Evolutionary conservation across 2,888 invertebrate genomes (phyloP).

Genomic region (Spicauda simplicius): DNA sequence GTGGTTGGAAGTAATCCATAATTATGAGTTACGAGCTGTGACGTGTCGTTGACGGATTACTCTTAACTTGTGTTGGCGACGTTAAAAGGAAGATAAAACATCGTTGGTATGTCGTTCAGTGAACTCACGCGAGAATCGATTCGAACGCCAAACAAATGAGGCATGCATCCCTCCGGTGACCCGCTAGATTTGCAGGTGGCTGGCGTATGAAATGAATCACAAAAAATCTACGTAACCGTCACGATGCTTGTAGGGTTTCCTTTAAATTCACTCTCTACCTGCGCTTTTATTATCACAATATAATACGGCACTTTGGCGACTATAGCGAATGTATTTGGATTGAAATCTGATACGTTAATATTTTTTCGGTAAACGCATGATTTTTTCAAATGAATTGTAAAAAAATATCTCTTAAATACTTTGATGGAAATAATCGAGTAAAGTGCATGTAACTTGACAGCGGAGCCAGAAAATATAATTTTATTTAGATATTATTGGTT

Average conservation of each 20-base stretch:
- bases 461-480: neutral
- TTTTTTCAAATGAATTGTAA: neutral
- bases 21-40: conserved; percentile 31
- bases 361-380: neutral
- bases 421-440: neutral
- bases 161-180: conserved; percentile 51
- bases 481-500: neutral
- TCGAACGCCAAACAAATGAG: conserved; percentile 44
- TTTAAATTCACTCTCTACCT: conserved; percentile 53
- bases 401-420: neutral
- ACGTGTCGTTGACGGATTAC: conserved; percentile 47
- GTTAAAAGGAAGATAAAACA: conserved; percentile 46
- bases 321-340: neutral
- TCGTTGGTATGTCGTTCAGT: conserved; percentile 46
- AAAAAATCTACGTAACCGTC: conserved; percentile 49
- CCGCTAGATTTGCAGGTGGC: conserved; percentile 52
- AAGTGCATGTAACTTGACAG: neutral
- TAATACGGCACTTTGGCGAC: conserved; percentile 18
- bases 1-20: conserved; percentile 39
- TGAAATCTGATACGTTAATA: neutral
- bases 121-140: conserved; percentile 42
- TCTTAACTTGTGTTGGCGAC: conserved; percentile 37
- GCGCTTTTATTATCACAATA: conserved; percentile 42
- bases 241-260: conserved; percentile 56
- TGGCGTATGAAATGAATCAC: conserved; percentile 32